Conservation (phyloP, 2,888 invertebrate genomes). For the Eugnorisma glareosa region DNA sequence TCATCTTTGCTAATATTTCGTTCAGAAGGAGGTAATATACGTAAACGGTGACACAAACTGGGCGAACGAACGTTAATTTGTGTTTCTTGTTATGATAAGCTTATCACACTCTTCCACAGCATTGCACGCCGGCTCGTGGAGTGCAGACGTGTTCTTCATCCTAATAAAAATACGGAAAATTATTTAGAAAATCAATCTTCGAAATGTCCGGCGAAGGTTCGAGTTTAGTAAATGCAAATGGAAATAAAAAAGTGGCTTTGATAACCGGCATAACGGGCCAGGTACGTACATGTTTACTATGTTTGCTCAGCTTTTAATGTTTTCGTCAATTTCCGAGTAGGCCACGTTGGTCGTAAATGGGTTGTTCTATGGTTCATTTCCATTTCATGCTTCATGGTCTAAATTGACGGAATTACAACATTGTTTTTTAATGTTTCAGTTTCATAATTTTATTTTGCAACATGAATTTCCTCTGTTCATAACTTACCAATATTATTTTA, state of each 20-base stretch:
- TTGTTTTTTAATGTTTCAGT: neutral
- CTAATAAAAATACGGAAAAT: conserved; percentile 32
- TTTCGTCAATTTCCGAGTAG: conserved; percentile 9
- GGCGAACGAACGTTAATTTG: conserved; percentile 46
- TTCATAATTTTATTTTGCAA: neutral
- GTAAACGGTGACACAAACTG: conserved; percentile 30
- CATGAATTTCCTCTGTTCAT: neutral
- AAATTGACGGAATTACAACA: neutral
- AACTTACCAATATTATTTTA: neutral
- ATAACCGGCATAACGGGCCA: conserved; percentile 99
- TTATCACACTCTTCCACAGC: conserved; percentile 63
- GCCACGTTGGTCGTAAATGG: conserved; percentile 54
- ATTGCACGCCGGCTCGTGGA: conserved; percentile 63
- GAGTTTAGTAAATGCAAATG: conserved; percentile 71
- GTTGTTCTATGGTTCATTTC: conserved; percentile 35
- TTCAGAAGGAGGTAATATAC: neutral
- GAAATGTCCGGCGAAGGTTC: conserved; percentile 85
- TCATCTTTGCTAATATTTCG: neutral
- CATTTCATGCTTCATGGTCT: conserved; percentile 17
- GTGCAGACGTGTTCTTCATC: conserved; percentile 65
- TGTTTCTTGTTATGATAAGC: conserved; percentile 71
- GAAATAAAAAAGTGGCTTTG: conserved; percentile 93
- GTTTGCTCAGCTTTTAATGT: neutral
- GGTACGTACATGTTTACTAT: conserved; percentile 89
- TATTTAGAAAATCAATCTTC: conserved; percentile 20